phyloP scores from a whole-genome alignment of 1,140 invertebrate genomes.

The Drosophila busckii region DNA sequence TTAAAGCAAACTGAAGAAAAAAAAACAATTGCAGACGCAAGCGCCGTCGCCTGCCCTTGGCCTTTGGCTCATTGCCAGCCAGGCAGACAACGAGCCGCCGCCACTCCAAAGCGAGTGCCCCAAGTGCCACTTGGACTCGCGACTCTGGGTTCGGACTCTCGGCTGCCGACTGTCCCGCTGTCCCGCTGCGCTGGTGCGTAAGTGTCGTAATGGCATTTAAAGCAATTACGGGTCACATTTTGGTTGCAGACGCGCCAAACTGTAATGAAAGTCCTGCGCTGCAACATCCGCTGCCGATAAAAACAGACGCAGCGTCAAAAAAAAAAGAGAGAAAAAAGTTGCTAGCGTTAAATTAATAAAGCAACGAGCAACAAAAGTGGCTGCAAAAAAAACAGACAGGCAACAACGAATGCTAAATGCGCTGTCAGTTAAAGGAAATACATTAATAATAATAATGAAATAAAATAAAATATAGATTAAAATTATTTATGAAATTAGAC shows the following conservation, averaged over 20 bases:
- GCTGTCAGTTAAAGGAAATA: too few species aligned
- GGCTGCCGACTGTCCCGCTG: too few species aligned
- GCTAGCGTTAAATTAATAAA: conserved; percentile 51
- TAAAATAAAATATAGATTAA: too few species aligned
- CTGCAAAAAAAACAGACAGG: background rate
- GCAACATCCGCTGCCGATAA: conserved; percentile 60
- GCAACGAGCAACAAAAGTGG: background rate
- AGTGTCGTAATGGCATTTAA: conserved; percentile 77
- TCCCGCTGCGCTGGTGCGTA: conserved; percentile 44
- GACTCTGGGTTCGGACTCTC: background rate
- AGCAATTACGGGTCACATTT: conserved; percentile 75
- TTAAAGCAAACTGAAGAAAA: too few species aligned
- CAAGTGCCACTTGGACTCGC: background rate
- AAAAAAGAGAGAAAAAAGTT: conserved; percentile 10
- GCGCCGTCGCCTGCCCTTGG: conserved; percentile 33
- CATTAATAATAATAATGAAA: too few species aligned
- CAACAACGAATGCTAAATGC: background rate
- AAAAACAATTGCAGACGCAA: conserved; percentile 59
- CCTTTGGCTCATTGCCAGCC: conserved; percentile 34
- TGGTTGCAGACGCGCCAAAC: conserved; percentile 10
- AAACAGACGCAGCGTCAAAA: too few species aligned
- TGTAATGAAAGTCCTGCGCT: conserved; percentile 55
- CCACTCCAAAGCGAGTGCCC: background rate
- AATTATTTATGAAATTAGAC: too few species aligned
- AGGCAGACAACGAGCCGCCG: conserved; percentile 22